Evolutionary conservation across 2,797 vertebrate species (phyloP), one percentile per base, ranked within the genome.

Genomic region (Neopelma chrysocephalum): DNA sequence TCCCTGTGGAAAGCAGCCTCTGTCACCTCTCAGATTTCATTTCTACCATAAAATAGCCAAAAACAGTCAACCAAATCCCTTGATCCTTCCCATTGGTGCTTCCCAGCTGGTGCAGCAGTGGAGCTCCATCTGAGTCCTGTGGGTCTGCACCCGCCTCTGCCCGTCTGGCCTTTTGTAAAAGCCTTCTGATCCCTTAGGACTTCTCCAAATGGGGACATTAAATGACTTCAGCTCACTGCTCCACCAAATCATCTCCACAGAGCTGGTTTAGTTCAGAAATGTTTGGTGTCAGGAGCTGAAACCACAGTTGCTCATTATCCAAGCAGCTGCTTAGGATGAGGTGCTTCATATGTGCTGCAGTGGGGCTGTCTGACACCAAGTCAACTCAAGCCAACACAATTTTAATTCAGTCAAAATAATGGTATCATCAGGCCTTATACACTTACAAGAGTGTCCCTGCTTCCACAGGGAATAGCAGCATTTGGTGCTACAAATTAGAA

Each of bases 41-140:
- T 75, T 69, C n/a, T 57, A 12, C 62, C 54, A 31, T 69, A 65
- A 90, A 62, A 43, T 58, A 36, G 36, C 53, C 53, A 50, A 71
- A 82, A 79, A 8, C 0, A 0, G 10, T 45, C n/a, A 68, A 10
- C 9, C 42, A 20, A 0, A 10, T 62, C 54, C 32, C 26, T 34
- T 34, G 27, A 8, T n/a, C 1, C 25, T 53, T 54, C 27, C 16
- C 14, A 1, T 2, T 27, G 57, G 3, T 54, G 56, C 26, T 54
- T 56, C 38, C 29, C 36, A 42, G 43, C 47, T 57, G 80, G 36
- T 57, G 56, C 43, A 47, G 80, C 42, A 12, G 3, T 13, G 53
- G 40, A 57, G 20, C 64, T 78, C 90, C n/a, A 18, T 32, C 61
- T 0, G 25, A 31, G 17, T 25, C 0, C 0, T 1, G 1, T 10